These are phyloP conservation scores for Heteromyza rotundicornis DNA, from an alignment of 2,888 invertebrate genomes.

Conservation along the genomic window DNA sequence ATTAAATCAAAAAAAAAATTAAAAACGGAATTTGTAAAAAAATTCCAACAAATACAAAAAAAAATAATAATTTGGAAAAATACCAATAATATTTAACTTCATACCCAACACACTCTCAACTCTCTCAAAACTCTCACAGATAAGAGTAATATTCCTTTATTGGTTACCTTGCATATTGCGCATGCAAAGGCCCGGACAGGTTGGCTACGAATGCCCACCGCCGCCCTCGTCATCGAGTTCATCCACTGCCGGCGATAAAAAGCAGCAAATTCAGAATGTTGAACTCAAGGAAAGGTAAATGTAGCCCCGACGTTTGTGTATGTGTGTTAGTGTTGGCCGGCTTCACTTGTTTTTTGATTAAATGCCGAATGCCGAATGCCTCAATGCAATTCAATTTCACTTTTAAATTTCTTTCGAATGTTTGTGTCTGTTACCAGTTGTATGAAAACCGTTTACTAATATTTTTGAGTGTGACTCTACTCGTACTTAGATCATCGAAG, in stretches of 20 bases:
- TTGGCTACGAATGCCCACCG: conserved; percentile 63
- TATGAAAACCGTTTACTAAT: background rate
- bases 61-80: conserved; percentile 25
- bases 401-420: no score
- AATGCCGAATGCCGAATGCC: background rate
- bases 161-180: conserved; percentile 97
- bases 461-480: background rate
- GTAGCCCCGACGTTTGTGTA: background rate
- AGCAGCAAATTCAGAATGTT: conserved; percentile 74
- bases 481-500: conserved; percentile 76
- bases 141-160: conserved; percentile 90
- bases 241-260: conserved; percentile 64
- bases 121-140: conserved; percentile 66
- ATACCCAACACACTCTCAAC: conserved; percentile 52
- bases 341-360: no score
- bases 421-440: no score
- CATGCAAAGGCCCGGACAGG: conserved; percentile 81
- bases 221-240: conserved; percentile 71
- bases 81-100: conserved; percentile 48
- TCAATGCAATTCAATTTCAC: no score
- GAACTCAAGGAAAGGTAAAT: conserved; percentile 79
- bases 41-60: conserved; percentile 21
- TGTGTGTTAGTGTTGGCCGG: background rate
- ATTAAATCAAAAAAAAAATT: conserved; percentile 24
- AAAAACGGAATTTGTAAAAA: conserved; percentile 19